These are phyloP conservation scores for Lepilemur septentrionalis DNA, from an alignment of 2,797 vertebrate genomes.

Conservation along the genomic window DNA sequence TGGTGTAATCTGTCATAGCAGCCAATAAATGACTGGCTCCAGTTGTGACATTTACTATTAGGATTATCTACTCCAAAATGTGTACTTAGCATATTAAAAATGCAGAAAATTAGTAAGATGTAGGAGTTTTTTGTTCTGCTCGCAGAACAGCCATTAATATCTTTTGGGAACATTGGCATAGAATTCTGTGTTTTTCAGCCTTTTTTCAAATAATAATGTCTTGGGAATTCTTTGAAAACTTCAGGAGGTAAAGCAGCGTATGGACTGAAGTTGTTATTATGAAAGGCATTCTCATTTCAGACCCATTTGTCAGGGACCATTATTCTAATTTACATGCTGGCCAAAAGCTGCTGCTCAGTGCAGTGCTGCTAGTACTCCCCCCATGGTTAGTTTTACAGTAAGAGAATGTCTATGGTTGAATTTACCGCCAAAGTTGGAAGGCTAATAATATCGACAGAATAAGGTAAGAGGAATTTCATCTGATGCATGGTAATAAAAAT, in stretches of 20 bases:
- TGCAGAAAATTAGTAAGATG: background rate
- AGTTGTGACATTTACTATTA: background rate
- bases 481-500: constrained; percentile 51
- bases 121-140: background rate
- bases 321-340: background rate
- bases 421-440: constrained; percentile 47
- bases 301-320: background rate
- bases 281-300: constrained; percentile 39
- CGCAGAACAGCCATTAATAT: background rate
- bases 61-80: background rate
- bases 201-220: constrained; percentile 18
- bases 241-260: constrained; percentile 14
- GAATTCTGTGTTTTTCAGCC: background rate
- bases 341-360: background rate
- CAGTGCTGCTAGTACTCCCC: background rate
- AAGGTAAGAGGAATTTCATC: constrained; percentile 42
- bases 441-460: constrained; percentile 1
- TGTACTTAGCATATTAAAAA: background rate
- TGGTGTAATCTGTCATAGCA: background rate
- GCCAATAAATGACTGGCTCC: background rate
- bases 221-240: constrained; percentile 4
- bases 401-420: background rate
- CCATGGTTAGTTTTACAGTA: constrained; percentile 6
- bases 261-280: constrained; percentile 30
- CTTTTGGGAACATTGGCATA: background rate